phyloP scores from a whole-genome alignment of 2,797 vertebrate genomes.

The Carduelis carduelis region DNA sequence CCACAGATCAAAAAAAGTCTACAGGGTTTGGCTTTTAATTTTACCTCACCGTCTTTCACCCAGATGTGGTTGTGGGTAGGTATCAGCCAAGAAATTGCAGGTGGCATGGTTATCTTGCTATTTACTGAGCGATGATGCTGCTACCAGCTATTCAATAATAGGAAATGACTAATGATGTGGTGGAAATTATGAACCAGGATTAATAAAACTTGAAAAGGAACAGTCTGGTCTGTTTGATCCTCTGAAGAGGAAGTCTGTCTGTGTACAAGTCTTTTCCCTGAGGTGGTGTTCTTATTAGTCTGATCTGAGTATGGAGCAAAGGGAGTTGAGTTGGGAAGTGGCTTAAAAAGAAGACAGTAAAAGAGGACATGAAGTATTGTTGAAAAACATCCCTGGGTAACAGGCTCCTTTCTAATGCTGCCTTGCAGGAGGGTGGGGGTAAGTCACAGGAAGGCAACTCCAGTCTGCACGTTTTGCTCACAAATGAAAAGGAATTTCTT shows the following conservation, averaged over 20 bases:
- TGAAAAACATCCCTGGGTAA: slow-evolving; percentile 43
- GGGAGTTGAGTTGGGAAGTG: slow-evolving; percentile 40
- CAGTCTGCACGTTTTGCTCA: not conserved
- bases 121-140: slow-evolving; percentile 65
- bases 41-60: slow-evolving; percentile 62
- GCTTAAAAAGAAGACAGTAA: slow-evolving; percentile 36
- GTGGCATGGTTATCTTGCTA: slow-evolving; percentile 69
- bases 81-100: slow-evolving; percentile 60
- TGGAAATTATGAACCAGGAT: slow-evolving; percentile 80
- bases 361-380: slow-evolving; percentile 33
- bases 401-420: not conserved
- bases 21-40: slow-evolving; percentile 60
- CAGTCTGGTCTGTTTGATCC: slow-evolving; percentile 78
- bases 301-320: slow-evolving; percentile 53
- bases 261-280: slow-evolving; percentile 71
- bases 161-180: slow-evolving; percentile 82
- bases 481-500: slow-evolving; percentile 41
- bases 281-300: slow-evolving; percentile 77
- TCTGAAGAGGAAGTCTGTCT: slow-evolving; percentile 75
- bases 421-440: not conserved
- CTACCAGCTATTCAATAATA: slow-evolving; percentile 77
- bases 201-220: slow-evolving; percentile 83
- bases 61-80: slow-evolving; percentile 72
- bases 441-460: slow-evolving; percentile 7
- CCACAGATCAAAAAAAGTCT: slow-evolving; percentile 69